Percentiles rank a stretch among this genome's conserved stretches.
Evolutionary conservation across 2,888 invertebrate genomes (phyloP).

Genomic region (Loripinus fragilis): DNA sequence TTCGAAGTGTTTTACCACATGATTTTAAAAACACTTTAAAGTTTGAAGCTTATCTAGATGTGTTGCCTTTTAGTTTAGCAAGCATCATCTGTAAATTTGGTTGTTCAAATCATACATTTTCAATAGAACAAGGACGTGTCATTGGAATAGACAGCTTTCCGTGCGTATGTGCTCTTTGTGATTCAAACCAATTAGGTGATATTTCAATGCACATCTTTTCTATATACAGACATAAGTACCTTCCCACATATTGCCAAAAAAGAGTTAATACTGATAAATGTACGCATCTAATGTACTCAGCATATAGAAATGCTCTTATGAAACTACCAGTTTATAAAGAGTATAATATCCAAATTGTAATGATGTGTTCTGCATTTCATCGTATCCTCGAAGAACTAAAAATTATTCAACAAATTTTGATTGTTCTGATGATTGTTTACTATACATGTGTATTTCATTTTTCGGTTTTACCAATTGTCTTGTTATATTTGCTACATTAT

Average conservation of each 20-base stretch:
- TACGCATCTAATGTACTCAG: neutral
- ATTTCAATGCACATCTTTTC: neutral
- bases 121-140: neutral
- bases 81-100: neutral
- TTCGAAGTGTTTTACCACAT: too few relatives aligned
- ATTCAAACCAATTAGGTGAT: neutral
- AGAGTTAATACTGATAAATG: neutral
- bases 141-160: neutral
- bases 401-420: neutral
- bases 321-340: neutral
- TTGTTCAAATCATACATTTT: neutral
- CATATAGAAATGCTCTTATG: neutral
- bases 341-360: neutral
- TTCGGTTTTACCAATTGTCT: neutral
- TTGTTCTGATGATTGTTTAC: neutral
- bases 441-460: neutral
- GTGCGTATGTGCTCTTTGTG: neutral
- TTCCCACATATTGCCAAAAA: neutral
- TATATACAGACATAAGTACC: neutral
- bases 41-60: constrained; percentile 2
- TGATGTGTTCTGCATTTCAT: neutral
- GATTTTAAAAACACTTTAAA: neutral
- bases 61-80: constrained; percentile 2
- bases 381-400: neutral
- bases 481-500: neutral